These are phyloP conservation scores for Strix occidentalis DNA, from an alignment of 2,797 vertebrate genomes.

Conservation along the genomic window DNA sequence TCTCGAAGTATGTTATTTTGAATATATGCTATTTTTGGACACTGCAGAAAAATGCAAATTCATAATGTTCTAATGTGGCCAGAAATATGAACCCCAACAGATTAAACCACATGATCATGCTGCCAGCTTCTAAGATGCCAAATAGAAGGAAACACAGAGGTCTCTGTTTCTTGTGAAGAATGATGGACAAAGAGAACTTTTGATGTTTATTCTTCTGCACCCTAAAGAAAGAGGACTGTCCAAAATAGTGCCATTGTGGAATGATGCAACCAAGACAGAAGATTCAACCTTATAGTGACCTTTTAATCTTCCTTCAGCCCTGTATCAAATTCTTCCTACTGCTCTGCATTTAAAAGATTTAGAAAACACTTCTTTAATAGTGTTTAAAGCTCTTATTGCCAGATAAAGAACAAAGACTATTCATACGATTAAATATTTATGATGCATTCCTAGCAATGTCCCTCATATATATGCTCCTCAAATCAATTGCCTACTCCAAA, in stretches of 20 bases:
- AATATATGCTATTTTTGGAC: slow-evolving; percentile 54
- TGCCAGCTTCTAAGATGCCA: slow-evolving; percentile 44
- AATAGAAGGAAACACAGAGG: slow-evolving; percentile 72
- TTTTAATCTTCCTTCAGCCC: slow-evolving; percentile 50
- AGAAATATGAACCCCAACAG: slow-evolving; percentile 42
- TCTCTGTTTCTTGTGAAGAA: slow-evolving; percentile 78
- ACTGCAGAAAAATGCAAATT: slow-evolving; percentile 54
- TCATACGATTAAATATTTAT: slow-evolving; percentile 57
- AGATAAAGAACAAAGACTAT: slow-evolving; percentile 55
- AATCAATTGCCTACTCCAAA: slow-evolving; percentile 63
- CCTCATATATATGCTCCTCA: slow-evolving; percentile 8
- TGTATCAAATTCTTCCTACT: slow-evolving; percentile 46
- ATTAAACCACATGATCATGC: slow-evolving; percentile 43
- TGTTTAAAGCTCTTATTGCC: slow-evolving; percentile 40
- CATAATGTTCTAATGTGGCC: slow-evolving; percentile 51
- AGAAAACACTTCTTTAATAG: slow-evolving; percentile 69
- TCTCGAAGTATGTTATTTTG: slow-evolving; percentile 21
- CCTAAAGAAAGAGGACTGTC: slow-evolving; percentile 72
- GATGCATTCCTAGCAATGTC: slow-evolving; percentile 12
- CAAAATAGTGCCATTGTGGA: slow-evolving; percentile 84
- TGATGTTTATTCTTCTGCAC: slow-evolving; percentile 76
- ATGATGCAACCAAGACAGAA: slow-evolving; percentile 76
- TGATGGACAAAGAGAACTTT: slow-evolving; percentile 85
- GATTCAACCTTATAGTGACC: slow-evolving; percentile 79
- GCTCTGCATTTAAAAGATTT: slow-evolving; percentile 39